Evolutionary conservation across 2,888 invertebrate species (phyloP).

Genomic region (Nasonia oneida): DNA sequence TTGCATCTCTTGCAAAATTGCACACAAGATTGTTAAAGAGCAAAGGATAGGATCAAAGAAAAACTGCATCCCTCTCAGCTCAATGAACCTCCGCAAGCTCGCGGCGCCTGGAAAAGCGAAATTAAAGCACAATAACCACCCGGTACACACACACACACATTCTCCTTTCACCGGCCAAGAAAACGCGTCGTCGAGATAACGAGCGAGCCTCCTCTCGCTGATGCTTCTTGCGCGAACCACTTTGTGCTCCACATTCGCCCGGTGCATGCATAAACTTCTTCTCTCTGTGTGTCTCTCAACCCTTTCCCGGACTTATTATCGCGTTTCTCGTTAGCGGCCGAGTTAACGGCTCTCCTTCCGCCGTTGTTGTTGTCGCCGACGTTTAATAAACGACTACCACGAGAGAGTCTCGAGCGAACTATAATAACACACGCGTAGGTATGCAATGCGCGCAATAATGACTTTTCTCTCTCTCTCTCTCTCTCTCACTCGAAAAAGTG

Average conservation of each 20-base stretch:
- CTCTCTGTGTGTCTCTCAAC: neutral
- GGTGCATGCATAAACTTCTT: neutral
- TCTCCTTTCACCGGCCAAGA: neutral
- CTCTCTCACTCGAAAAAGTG: constrained; percentile 1
- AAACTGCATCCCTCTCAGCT: neutral
- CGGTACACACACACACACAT: neutral
- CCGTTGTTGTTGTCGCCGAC: no score
- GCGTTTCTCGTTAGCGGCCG: no score
- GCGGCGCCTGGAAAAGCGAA: neutral
- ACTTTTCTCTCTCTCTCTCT: neutral
- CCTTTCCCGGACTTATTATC: neutral
- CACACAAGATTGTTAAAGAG: no score
- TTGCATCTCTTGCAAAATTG: no score
- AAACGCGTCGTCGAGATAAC: constrained; percentile 29
- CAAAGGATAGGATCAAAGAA: neutral
- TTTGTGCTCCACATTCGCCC: constrained; percentile 40
- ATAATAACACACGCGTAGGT: neutral
- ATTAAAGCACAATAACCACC: constrained; percentile 16
- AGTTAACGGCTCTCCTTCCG: no score
- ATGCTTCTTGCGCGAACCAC: constrained; percentile 24
- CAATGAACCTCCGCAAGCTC: neutral
- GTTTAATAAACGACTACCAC: no score
- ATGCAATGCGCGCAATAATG: constrained; percentile 7
- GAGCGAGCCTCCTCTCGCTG: neutral
- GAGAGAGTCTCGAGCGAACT: neutral